Evolutionary conservation across 2,113 vertebrate genomes (phyloP).

Genomic region (Onychostruthus taczanowskii): DNA sequence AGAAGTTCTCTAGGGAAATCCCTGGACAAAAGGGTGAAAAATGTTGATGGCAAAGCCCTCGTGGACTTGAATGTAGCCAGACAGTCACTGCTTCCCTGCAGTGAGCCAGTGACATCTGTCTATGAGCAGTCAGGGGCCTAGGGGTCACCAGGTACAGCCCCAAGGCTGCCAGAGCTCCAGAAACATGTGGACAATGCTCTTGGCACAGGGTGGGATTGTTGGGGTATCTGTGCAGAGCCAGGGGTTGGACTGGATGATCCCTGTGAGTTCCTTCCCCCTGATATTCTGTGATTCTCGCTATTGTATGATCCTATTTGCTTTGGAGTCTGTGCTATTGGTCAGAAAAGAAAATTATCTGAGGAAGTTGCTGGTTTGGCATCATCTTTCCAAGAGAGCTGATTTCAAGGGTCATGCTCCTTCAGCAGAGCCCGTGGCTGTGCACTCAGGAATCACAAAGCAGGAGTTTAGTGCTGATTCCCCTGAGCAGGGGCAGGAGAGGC

Average conservation of each 20-base stretch:
- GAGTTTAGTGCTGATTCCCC: background rate
- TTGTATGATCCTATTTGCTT: background rate
- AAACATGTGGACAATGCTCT: accelerated
- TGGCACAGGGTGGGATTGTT: background rate
- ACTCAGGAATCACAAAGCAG: background rate
- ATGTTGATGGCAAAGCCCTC: background rate
- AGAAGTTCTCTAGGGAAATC: background rate
- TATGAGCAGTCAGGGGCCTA: background rate
- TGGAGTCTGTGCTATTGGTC: background rate
- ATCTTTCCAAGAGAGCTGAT: background rate
- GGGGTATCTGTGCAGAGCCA: background rate
- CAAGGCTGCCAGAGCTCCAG: background rate
- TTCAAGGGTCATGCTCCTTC: background rate
- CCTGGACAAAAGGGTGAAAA: background rate
- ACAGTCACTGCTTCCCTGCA: background rate
- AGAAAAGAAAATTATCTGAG: background rate
- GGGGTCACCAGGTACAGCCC: background rate
- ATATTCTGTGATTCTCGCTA: background rate
- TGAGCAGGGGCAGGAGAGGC: background rate
- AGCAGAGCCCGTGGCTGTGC: background rate
- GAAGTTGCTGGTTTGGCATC: background rate
- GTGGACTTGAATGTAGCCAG: background rate
- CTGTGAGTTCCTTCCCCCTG: background rate
- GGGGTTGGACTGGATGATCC: background rate
- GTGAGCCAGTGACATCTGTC: background rate